Evolutionary conservation across 2,797 vertebrate genomes (phyloP).

Genomic region (Rhinoraja longicauda): DNA sequence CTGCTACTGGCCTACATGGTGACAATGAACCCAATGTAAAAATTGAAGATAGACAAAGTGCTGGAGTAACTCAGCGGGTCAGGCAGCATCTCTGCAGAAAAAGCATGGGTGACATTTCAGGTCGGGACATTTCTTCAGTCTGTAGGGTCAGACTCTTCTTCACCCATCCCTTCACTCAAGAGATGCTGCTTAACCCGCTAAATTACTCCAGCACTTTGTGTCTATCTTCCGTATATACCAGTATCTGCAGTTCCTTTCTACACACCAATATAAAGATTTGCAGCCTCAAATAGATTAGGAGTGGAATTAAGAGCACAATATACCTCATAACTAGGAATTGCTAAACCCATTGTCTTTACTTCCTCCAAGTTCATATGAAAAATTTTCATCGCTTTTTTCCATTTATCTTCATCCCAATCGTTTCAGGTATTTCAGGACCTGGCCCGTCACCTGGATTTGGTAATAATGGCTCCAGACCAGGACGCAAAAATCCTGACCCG

Average conservation of each 20-base stretch:
- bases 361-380: neutral
- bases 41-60: neutral
- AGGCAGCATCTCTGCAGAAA: too few species aligned
- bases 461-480: neutral
- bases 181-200: too few species aligned
- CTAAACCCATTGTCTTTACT: neutral
- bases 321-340: neutral
- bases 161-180: too few species aligned
- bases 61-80: too few species aligned
- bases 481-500: neutral
- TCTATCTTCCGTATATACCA: too few species aligned
- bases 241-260: too few species aligned
- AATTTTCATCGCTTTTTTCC: neutral
- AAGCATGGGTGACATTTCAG: too few species aligned
- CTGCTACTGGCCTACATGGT: neutral
- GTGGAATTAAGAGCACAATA: neutral
- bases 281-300: neutral
- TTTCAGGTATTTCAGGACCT: neutral
- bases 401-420: neutral
- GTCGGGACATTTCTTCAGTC: too few species aligned
- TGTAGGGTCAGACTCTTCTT: too few species aligned
- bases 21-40: neutral
- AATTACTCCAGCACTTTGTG: too few species aligned
- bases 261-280: neutral
- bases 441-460: neutral